Percentiles rank a stretch among this genome's conserved stretches.
phyloP scores from a whole-genome alignment of 2,888 invertebrate genomes.

The Dinocampus coccinellae region DNA sequence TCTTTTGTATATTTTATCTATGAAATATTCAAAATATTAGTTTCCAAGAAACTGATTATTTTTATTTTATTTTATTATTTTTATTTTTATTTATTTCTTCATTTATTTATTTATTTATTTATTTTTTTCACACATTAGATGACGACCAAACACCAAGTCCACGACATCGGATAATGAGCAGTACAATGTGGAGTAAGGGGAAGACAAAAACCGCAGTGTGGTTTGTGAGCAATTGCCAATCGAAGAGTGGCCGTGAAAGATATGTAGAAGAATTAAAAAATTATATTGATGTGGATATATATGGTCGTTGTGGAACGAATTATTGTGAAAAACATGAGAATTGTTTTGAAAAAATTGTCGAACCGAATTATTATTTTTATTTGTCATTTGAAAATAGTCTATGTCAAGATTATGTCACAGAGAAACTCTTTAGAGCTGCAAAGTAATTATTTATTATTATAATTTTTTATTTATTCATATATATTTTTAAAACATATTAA shows the following conservation, averaged over 20 bases:
- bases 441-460: slow-evolving; percentile 64
- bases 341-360: slow-evolving; percentile 67
- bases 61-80: too few species aligned
- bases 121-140: background rate
- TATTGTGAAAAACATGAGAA: slow-evolving; percentile 60
- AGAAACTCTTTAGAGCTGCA: slow-evolving; percentile 74
- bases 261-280: slow-evolving; percentile 71
- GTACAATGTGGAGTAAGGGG: slow-evolving; percentile 1
- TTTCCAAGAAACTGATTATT: too few species aligned
- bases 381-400: slow-evolving; percentile 80
- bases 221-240: slow-evolving; percentile 73
- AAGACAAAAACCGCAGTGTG: slow-evolving; percentile 73
- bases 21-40: too few species aligned
- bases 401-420: slow-evolving; percentile 79
- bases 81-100: too few species aligned
- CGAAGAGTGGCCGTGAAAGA: slow-evolving; percentile 68
- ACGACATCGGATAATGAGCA: background rate
- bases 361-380: slow-evolving; percentile 78
- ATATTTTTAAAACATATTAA: too few species aligned
- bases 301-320: slow-evolving; percentile 74
- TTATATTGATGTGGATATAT: slow-evolving; percentile 75
- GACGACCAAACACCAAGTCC: background rate
- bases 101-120: too few species aligned
- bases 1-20: too few species aligned
- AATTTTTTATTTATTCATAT: background rate